phyloP scores from a whole-genome alignment of 2,113 vertebrate species.

The Sphyrna mokarran region DNA sequence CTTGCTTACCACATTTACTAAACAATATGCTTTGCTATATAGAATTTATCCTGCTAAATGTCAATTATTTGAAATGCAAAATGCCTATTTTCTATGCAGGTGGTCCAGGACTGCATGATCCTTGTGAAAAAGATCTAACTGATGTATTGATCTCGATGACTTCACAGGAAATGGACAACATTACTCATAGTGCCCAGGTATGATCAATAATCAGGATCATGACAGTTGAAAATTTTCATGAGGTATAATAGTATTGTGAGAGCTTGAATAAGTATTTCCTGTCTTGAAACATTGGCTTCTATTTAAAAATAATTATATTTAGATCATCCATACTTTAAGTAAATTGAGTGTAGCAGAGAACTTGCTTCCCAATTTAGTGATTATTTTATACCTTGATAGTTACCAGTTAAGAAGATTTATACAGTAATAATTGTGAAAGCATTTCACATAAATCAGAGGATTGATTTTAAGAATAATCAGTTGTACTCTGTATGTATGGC shows the following conservation, averaged over 20 bases:
- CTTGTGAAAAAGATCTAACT: constrained; percentile 88
- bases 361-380: not conserved
- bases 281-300: not conserved
- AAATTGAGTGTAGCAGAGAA: not conserved
- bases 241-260: not conserved
- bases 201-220: not conserved
- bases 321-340: not conserved
- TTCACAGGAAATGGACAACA: constrained; percentile 81
- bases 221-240: no score
- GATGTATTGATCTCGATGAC: constrained; percentile 83
- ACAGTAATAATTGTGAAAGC: not conserved
- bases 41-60: not conserved
- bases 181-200: constrained; percentile 94
- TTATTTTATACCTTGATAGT: not conserved
- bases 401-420: not conserved
- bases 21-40: not conserved
- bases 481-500: no score
- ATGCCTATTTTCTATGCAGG: constrained; percentile 55
- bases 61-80: not conserved
- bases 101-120: constrained; percentile 90
- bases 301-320: not conserved
- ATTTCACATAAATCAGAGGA: not conserved
- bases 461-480: not conserved
- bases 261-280: not conserved
- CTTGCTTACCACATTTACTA: not conserved